These are phyloP conservation scores for Troglohyphantes excavatus DNA, from an alignment of 2,888 invertebrate species.

Conservation along the genomic window DNA sequence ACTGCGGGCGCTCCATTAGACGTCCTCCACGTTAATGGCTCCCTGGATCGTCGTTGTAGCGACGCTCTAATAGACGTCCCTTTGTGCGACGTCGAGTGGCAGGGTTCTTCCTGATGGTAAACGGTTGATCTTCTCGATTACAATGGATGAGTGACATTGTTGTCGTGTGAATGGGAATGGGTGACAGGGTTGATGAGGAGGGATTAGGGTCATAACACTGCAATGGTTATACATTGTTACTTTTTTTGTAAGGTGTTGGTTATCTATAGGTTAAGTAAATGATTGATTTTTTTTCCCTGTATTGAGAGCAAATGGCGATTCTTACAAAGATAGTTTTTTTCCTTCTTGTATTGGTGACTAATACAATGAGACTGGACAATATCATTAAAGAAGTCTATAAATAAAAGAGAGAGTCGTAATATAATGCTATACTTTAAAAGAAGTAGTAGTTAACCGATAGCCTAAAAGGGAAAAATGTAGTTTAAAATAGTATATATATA, in stretches of 20 bases:
- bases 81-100: neutral
- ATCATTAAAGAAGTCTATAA: too few species aligned
- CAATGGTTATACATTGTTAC: neutral
- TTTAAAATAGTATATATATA: too few species aligned
- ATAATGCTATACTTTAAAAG: too few species aligned
- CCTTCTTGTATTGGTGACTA: too few species aligned
- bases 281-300: neutral
- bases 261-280: neutral
- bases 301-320: too few species aligned
- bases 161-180: neutral
- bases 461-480: too few species aligned
- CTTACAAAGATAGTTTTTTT: too few species aligned
- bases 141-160: constrained; percentile 16
- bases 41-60: neutral
- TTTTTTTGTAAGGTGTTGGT: neutral
- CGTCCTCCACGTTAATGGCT: neutral
- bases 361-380: too few species aligned
- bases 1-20: neutral
- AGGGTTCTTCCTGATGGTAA: constrained; percentile 5
- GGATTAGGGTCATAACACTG: neutral
- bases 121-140: constrained; percentile 26
- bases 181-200: neutral
- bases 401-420: too few species aligned
- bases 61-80: neutral
- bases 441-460: too few species aligned